These are phyloP conservation scores for Clitarchus hookeri DNA, from an alignment of 2,888 invertebrate genomes.

Conservation along the genomic window DNA sequence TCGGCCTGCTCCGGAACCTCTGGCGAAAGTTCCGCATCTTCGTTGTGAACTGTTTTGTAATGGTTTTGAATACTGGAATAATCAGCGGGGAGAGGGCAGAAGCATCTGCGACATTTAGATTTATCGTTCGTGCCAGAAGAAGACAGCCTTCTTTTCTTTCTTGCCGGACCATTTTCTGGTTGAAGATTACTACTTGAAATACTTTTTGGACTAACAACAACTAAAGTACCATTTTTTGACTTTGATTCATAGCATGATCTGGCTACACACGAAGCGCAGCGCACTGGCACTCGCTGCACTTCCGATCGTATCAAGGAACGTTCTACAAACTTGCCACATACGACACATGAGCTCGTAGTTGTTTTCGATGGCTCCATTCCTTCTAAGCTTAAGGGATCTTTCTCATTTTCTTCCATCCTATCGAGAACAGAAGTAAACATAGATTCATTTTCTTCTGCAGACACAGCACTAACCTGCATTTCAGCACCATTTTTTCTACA, in stretches of 20 bases:
- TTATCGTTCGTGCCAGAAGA: neutral
- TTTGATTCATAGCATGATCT: neutral
- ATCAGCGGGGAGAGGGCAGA: neutral
- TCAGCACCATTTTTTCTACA: neutral
- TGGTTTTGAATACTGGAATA: neutral
- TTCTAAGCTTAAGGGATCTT: conserved; percentile 2
- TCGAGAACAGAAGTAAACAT: neutral
- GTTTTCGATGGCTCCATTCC: conserved; percentile 1
- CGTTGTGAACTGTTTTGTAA: neutral
- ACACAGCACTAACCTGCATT: neutral
- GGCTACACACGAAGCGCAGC: neutral
- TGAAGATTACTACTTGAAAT: neutral
- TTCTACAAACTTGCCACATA: neutral
- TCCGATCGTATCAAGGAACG: neutral
- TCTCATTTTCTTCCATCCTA: neutral
- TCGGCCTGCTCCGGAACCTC: neutral
- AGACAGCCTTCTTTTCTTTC: neutral
- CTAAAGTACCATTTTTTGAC: neutral
- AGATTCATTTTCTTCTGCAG: neutral
- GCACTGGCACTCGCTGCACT: neutral
- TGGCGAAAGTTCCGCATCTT: neutral
- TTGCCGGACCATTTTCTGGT: neutral
- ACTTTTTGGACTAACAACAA: neutral
- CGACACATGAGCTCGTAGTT: neutral
- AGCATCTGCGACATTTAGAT: neutral